phyloP scores from a whole-genome alignment of 2,113 vertebrate genomes.

The Pelusios castaneus region DNA sequence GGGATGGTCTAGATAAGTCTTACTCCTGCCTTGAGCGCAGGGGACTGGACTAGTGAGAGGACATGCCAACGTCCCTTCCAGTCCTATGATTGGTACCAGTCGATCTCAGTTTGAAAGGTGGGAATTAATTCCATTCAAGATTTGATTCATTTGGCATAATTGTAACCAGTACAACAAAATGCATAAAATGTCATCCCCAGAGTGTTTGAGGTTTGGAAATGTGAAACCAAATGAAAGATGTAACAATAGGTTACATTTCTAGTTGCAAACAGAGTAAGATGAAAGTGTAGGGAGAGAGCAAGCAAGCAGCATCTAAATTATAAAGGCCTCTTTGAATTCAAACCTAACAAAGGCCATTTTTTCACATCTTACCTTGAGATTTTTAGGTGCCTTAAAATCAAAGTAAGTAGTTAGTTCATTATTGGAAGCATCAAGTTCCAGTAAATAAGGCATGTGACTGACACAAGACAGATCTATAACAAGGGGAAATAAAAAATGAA shows the following conservation, averaged over 20 bases:
- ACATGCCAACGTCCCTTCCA: too few species aligned
- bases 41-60: too few species aligned
- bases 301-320: accelerated
- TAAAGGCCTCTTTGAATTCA: background rate
- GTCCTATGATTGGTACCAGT: background rate
- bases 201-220: background rate
- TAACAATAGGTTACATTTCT: background rate
- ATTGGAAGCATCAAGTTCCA: slow-evolving; percentile 85
- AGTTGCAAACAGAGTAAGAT: background rate
- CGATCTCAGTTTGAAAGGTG: background rate
- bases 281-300: background rate
- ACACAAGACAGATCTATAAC: slow-evolving; percentile 90
- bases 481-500: background rate
- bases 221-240: background rate
- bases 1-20: too few species aligned
- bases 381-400: slow-evolving; percentile 86
- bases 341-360: background rate
- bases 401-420: slow-evolving; percentile 87
- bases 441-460: slow-evolving; percentile 88
- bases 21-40: too few species aligned
- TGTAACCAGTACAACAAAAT: background rate
- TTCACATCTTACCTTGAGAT: slow-evolving; percentile 83
- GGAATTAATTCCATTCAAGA: background rate
- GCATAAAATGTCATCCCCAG: accelerated
- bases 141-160: background rate